Evolutionary conservation across 2,113 vertebrate species (phyloP).

Genomic region (Plotosus lineatus): DNA sequence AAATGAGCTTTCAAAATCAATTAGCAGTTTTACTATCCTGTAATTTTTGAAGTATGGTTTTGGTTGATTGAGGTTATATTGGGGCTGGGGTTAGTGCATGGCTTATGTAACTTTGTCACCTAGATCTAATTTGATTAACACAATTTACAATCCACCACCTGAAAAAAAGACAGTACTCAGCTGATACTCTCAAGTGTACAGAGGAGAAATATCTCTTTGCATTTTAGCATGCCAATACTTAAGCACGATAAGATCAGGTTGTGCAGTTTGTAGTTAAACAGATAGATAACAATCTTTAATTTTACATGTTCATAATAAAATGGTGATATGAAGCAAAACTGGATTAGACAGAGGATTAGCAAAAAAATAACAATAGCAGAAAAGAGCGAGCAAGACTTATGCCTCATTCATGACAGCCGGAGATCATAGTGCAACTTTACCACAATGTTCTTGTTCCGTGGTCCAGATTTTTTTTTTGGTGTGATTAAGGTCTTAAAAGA

Average conservation of each 20-base stretch:
- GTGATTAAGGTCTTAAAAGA: slow-evolving; percentile 54
- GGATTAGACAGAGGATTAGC: slow-evolving; percentile 23
- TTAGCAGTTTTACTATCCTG: neutral
- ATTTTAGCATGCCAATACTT: neutral
- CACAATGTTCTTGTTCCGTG: slow-evolving; percentile 35
- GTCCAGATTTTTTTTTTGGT: slow-evolving; percentile 2
- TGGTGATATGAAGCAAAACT: neutral
- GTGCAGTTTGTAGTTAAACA: slow-evolving; percentile 23
- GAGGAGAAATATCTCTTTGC: neutral
- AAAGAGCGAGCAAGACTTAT: neutral
- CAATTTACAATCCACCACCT: neutral
- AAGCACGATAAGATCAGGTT: slow-evolving; percentile 30
- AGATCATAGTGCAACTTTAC: neutral
- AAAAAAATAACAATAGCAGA: neutral
- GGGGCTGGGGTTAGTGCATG: neutral
- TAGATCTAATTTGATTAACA: neutral
- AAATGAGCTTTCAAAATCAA: neutral
- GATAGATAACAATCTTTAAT: slow-evolving; percentile 40
- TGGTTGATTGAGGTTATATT: neutral
- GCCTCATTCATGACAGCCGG: neutral
- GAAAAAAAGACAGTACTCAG: neutral
- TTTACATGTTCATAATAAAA: slow-evolving; percentile 38
- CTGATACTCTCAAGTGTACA: neutral
- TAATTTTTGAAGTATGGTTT: neutral
- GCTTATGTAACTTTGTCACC: neutral